Percentiles rank a stretch among this genome's conserved stretches.
Evolutionary conservation across 2,888 invertebrate genomes (phyloP).

Genomic region (Acronicta aceris): DNA sequence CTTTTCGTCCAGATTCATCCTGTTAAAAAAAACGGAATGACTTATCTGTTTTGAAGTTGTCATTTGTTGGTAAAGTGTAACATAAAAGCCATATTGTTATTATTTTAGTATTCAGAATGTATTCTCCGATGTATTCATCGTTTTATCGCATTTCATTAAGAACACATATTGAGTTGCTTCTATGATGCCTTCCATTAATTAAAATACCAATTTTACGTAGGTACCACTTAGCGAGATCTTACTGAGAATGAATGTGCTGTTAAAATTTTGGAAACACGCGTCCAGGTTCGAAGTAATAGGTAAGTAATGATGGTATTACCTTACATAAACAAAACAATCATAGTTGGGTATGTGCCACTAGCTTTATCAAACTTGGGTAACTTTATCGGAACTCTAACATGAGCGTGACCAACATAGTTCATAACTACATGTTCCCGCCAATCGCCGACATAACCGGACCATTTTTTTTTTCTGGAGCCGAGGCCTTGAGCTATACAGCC

Average conservation of each 20-base stretch:
- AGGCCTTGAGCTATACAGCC: constrained; percentile 49
- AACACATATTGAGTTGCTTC: not conserved
- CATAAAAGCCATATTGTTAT: not conserved
- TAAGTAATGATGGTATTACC: constrained; percentile 2
- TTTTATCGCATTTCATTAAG: not conserved
- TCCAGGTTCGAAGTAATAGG: not conserved
- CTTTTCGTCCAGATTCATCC: too few relatives aligned
- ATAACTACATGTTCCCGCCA: constrained; percentile 44
- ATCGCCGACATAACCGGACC: constrained; percentile 21
- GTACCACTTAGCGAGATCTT: too few relatives aligned
- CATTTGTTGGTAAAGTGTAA: too few relatives aligned
- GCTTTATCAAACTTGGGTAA: constrained; percentile 23
- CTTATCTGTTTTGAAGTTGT: too few relatives aligned
- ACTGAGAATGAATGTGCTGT: not conserved
- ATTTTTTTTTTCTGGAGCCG: constrained; percentile 52
- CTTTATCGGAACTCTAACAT: not conserved
- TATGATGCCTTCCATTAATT: not conserved
- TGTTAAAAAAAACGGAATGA: too few relatives aligned
- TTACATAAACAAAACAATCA: constrained; percentile 10
- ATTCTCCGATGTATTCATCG: not conserved
- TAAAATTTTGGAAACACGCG: constrained; percentile 14
- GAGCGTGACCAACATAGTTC: constrained; percentile 4
- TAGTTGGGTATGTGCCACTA: constrained; percentile 19
- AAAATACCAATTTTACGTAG: not conserved
- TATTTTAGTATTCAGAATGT: not conserved